Evolutionary conservation across 2,113 vertebrate genomes (phyloP).

Genomic region (Urocynchramus pylzowi): DNA sequence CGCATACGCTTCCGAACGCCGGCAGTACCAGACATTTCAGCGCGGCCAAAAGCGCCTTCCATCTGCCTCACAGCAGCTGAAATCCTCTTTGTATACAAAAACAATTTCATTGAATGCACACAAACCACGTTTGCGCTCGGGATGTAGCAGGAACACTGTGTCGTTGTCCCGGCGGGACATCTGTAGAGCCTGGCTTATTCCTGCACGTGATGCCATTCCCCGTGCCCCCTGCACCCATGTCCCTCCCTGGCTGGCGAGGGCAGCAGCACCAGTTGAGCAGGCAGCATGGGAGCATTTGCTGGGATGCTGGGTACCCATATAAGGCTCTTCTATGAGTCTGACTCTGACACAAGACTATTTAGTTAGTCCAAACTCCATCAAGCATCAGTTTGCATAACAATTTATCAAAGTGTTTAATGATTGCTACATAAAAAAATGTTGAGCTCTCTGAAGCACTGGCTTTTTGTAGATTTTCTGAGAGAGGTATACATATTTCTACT

Average conservation of each 20-base stretch:
- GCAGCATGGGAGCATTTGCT: not conserved
- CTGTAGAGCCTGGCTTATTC: not conserved
- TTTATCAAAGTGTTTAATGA: not conserved
- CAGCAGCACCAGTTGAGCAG: not conserved
- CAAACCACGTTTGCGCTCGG: not conserved
- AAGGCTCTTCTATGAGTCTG: not conserved
- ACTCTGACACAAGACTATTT: slow-evolving; percentile 6
- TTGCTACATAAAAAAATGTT: not conserved
- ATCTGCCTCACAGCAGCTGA: slow-evolving; percentile 18
- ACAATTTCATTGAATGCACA: not conserved
- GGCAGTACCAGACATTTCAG: slow-evolving; percentile 28
- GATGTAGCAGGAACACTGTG: not conserved
- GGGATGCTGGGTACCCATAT: not conserved
- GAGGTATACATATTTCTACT: not conserved
- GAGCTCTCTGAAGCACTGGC: not conserved
- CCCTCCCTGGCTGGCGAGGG: not conserved
- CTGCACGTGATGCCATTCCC: not conserved
- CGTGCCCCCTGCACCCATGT: not conserved
- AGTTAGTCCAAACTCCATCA: not conserved
- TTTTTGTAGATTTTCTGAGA: not conserved
- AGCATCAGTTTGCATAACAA: not conserved
- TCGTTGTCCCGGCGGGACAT: not conserved
- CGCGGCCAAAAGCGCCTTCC: not conserved
- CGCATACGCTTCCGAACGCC: not conserved
- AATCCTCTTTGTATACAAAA: slow-evolving; percentile 39